Evolutionary conservation across 92 coral and sea anemone genomes (phyloP).

Genomic region (Montipora capitata): DNA sequence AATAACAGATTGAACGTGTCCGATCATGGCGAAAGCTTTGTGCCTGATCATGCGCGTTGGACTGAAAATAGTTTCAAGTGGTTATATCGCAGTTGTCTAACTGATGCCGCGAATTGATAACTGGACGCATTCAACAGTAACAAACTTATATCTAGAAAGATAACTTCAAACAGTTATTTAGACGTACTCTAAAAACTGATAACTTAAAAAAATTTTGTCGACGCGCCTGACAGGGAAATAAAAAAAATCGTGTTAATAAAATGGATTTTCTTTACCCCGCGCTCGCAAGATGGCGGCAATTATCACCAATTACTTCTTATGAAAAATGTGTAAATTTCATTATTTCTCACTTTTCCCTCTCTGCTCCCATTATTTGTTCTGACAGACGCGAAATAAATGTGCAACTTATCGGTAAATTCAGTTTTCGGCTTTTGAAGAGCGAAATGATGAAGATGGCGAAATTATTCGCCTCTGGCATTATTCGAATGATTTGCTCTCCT

Average conservation of each 20-base stretch:
- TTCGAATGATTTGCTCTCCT: constrained; percentile 49
- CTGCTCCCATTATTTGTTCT: constrained; percentile 75
- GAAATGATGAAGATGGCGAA: background rate
- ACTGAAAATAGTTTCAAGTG: constrained; percentile 28
- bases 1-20: background rate
- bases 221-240: constrained; percentile 88
- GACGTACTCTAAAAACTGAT: constrained; percentile 78
- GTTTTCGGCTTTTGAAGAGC: constrained; percentile 6
- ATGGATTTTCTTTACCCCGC: constrained; percentile 88
- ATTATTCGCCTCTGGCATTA: constrained; percentile 12
- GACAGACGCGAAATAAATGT: constrained; percentile 42
- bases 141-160: constrained; percentile 46
- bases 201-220: constrained; percentile 76
- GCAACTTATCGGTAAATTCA: background rate
- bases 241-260: constrained; percentile 95
- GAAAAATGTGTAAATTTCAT: constrained; percentile 99
- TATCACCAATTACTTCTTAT: constrained; percentile 98
- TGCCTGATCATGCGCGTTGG: background rate
- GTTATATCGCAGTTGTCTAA: no score
- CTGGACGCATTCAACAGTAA: constrained; percentile 13
- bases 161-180: constrained; percentile 63
- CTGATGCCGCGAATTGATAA: constrained; percentile 37
- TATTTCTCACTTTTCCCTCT: constrained; percentile 83
- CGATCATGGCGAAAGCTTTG: background rate
- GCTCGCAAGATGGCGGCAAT: constrained; percentile 99